Percentiles rank a stretch among this genome's conserved stretches.
Conservation (phyloP, 2,113 vertebrate species). For the Aythya baeri region DNA sequence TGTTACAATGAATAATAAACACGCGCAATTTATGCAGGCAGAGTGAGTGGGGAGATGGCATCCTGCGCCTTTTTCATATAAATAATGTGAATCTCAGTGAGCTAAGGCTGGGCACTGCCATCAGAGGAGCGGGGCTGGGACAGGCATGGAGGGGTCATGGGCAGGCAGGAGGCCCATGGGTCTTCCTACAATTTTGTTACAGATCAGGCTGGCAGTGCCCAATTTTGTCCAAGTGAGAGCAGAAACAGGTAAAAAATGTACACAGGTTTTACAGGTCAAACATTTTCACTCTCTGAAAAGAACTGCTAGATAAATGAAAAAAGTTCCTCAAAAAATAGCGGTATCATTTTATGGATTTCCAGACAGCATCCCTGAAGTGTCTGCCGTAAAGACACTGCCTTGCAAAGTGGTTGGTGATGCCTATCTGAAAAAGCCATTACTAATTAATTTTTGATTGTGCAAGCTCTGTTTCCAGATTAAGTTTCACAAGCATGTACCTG, state of each 20-base stretch:
- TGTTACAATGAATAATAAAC: conserved; percentile 75
- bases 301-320: background rate
- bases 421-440: background rate
- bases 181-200: background rate
- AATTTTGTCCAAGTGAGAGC: background rate
- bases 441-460: background rate
- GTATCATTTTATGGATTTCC: background rate
- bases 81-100: conserved; percentile 40
- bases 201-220: rapidly evolving
- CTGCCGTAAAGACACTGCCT: background rate
- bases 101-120: background rate
- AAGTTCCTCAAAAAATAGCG: background rate
- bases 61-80: conserved; percentile 47
- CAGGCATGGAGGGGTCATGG: background rate
- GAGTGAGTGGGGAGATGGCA: conserved; percentile 47
- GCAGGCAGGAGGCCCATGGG: background rate
- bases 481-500: background rate
- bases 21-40: conserved; percentile 62
- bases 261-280: background rate
- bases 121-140: background rate
- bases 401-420: background rate
- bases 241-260: background rate
- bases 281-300: background rate
- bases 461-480: background rate
- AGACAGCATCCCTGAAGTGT: background rate